Conservation (phyloP, 2,113 vertebrate species). For the Chunga burmeisteri region DNA sequence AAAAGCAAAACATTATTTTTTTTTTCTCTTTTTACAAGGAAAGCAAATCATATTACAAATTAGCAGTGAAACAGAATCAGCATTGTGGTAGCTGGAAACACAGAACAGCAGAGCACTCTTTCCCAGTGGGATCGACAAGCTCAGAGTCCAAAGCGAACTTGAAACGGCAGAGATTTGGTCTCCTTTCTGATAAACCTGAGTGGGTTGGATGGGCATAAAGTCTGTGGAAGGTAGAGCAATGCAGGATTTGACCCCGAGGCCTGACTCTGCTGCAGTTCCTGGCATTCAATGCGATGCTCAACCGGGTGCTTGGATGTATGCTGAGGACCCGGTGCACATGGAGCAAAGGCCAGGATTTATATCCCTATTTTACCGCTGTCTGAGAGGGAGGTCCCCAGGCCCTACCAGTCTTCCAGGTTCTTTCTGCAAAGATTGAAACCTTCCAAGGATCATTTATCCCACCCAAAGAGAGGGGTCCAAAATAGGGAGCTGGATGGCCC, state of each 20-base stretch:
- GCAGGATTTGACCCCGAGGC: neutral
- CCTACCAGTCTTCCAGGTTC: neutral
- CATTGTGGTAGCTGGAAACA: neutral
- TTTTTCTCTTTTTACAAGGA: neutral
- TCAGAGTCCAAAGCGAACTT: conserved; percentile 13
- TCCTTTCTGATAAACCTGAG: conserved; percentile 61
- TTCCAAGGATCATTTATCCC: neutral
- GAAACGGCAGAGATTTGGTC: neutral
- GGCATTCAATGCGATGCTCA: neutral
- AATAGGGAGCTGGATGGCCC: neutral
- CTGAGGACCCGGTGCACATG: neutral
- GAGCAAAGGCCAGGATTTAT: neutral
- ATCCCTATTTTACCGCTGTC: neutral
- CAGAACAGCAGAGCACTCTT: neutral
- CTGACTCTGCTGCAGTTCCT: conserved; percentile 9
- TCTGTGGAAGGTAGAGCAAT: neutral
- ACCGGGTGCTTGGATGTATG: neutral
- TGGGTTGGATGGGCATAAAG: neutral
- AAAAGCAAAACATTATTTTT: neutral
- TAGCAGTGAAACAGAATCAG: neutral
- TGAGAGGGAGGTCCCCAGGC: neutral
- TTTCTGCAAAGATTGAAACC: neutral
- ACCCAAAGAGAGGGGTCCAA: neutral
- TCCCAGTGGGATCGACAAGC: conserved; percentile 6
- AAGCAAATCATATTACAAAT: conserved; percentile 16